Evolutionary conservation across 2,113 vertebrate genomes (phyloP), one percentile per base, ranked within the genome.

Genomic region (Lucifuga dentata): DNA sequence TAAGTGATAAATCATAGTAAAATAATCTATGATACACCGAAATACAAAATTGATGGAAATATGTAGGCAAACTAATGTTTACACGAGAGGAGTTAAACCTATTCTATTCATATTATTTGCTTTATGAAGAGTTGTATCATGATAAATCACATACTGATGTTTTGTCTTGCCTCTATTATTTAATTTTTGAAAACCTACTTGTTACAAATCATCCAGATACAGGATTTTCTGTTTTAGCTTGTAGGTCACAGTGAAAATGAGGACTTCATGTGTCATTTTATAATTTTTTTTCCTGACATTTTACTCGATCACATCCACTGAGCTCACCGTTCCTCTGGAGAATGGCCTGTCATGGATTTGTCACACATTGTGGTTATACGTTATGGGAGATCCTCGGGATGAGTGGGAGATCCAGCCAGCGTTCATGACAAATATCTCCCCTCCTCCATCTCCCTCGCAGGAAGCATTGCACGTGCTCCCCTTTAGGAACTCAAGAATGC

Each of bases 301-400:
- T 40, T 3, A 5, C 56, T 57, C 41, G 1, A 11, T 48, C 40
- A 20, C 40, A 4, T 55, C 29, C 66, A 6, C 24, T 41, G 0
- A 35, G 8, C 8, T 41, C 24, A 19, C 39, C 8, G 24, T 0
- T 58, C 36, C 49, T 68, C 26, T 1, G 17, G 44, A 9, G 57
- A 48, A 6, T 2, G 17, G 29, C 39, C 44, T 70, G 66, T 58
- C 49, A 52, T 9, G 9, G 55, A 50, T 73, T 20, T 57, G 73
- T 80, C 79, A 68, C 79, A 52, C 26, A 11, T 8, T 0, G 17
- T 10, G 1, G 32, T n/a, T 20, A 1, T 57, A 48, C 11, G 41
- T 39, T 61, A 11, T 69, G 68, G 78, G 68, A 76, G 56, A 60
- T 66, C 55, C 63, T 72, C 21, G 1, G 45, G 56, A 58, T 16